Percentiles rank a stretch among this genome's conserved stretches.
These are phyloP conservation scores for Potorous gilbertii DNA, from an alignment of 2,797 vertebrate species.

Conservation along the genomic window DNA sequence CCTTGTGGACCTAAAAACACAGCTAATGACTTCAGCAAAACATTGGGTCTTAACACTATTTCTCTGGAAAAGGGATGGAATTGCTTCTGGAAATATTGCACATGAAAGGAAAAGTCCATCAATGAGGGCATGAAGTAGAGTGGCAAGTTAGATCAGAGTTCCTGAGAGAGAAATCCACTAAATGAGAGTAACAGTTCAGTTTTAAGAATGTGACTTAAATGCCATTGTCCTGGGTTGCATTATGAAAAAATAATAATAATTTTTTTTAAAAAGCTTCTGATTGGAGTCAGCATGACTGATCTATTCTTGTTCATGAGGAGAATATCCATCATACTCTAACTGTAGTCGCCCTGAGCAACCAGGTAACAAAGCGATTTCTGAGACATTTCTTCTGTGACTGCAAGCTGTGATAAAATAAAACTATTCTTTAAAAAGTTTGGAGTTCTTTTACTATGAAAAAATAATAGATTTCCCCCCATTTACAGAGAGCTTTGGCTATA, in stretches of 20 bases:
- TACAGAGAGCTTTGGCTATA: not conserved
- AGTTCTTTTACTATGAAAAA: constrained; percentile 6
- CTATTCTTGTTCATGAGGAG: constrained; percentile 24
- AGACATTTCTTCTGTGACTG: constrained; percentile 28
- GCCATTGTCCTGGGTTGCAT: not conserved
- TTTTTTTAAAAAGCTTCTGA: not conserved
- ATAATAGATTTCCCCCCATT: constrained; percentile 7
- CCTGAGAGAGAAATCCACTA: not conserved
- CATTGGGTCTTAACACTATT: constrained; percentile 26
- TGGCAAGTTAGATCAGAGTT: constrained; percentile 15
- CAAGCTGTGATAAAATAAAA: constrained; percentile 53
- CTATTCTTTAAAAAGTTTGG: not conserved
- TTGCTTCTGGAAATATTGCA: constrained; percentile 58
- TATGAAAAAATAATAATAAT: not conserved
- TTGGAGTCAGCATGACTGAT: not conserved
- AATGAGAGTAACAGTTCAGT: constrained; percentile 30
- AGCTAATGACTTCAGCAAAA: constrained; percentile 32
- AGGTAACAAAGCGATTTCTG: constrained; percentile 27
- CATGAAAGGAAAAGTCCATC: not conserved
- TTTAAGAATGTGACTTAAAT: constrained; percentile 43
- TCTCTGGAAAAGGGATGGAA: constrained; percentile 47
- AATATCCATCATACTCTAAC: not conserved
- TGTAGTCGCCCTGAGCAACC: not conserved
- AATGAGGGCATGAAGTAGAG: constrained; percentile 29
- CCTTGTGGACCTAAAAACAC: constrained; percentile 48